phyloP scores from a whole-genome alignment of 2,888 invertebrate genomes.

The Melanargia galathea region DNA sequence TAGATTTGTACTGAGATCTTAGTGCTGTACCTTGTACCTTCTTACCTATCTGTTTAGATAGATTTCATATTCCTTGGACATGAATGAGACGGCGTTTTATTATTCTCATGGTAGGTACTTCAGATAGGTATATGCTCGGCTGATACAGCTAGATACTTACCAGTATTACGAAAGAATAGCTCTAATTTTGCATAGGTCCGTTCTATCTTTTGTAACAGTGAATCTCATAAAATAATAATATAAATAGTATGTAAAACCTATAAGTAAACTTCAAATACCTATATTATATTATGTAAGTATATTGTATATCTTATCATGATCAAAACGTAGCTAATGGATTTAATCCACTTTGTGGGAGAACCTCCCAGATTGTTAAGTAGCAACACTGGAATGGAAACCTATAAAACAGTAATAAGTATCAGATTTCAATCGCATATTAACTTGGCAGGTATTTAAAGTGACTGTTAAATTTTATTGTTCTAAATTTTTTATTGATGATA shows the following conservation, averaged over 20 bases:
- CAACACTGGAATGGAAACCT: conserved; percentile 10
- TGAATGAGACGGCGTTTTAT: conserved; percentile 28
- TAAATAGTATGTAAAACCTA: too few species aligned
- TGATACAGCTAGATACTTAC: too few species aligned
- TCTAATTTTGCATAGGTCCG: too few species aligned
- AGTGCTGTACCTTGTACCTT: not conserved
- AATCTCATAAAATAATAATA: too few species aligned
- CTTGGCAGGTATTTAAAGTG: conserved; percentile 10
- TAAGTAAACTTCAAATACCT: too few species aligned
- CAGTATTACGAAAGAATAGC: too few species aligned
- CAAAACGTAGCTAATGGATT: conserved; percentile 14
- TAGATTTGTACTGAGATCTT: not conserved
- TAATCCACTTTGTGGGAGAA: conserved; percentile 15
- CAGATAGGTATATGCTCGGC: too few species aligned
- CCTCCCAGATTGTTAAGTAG: conserved; percentile 13
- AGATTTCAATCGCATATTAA: conserved; percentile 18
- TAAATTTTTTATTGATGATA: conserved; percentile 7
- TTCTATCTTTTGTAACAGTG: too few species aligned
- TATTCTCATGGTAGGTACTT: conserved; percentile 32
- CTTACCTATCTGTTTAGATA: conserved; percentile 5
- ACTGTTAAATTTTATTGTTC: conserved; percentile 19
- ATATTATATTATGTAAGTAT: too few species aligned
- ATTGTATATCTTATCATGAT: too few species aligned
- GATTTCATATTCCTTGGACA: conserved; percentile 10
- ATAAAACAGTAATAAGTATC: conserved; percentile 19